Evolutionary conservation across 2,113 vertebrate genomes (phyloP).

Genomic region (Columba livia): DNA sequence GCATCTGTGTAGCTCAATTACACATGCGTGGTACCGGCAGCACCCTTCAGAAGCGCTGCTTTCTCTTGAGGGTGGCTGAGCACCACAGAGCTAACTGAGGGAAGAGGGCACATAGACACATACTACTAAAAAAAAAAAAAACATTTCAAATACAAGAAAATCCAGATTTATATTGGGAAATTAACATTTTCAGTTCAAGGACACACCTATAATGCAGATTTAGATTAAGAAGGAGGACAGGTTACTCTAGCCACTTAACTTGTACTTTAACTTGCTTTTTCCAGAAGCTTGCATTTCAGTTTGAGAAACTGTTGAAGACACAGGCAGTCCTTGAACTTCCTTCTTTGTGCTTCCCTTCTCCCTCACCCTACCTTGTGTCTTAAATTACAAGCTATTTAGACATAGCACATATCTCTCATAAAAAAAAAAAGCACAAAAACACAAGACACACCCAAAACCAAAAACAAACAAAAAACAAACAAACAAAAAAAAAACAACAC

Average conservation of each 20-base stretch:
- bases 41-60: background rate
- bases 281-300: background rate
- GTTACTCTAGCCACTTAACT: background rate
- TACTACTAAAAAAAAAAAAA: too few species aligned
- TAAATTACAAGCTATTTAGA: background rate
- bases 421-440: too few species aligned
- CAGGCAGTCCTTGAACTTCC: background rate
- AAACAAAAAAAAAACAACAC: background rate
- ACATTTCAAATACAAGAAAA: background rate
- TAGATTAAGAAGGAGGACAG: background rate
- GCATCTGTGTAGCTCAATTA: background rate
- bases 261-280: background rate
- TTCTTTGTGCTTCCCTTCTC: background rate
- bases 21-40: background rate
- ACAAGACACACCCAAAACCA: too few species aligned
- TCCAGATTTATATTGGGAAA: background rate
- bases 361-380: background rate
- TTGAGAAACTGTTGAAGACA: background rate
- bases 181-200: background rate
- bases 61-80: background rate
- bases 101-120: background rate
- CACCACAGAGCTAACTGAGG: background rate
- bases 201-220: fast-evolving
- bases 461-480: background rate
- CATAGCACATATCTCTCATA: background rate